Evolutionary conservation across 1,140 invertebrate genomes (phyloP), one percentile per base, ranked within the genome.

Genomic region (Euschistus heros): DNA sequence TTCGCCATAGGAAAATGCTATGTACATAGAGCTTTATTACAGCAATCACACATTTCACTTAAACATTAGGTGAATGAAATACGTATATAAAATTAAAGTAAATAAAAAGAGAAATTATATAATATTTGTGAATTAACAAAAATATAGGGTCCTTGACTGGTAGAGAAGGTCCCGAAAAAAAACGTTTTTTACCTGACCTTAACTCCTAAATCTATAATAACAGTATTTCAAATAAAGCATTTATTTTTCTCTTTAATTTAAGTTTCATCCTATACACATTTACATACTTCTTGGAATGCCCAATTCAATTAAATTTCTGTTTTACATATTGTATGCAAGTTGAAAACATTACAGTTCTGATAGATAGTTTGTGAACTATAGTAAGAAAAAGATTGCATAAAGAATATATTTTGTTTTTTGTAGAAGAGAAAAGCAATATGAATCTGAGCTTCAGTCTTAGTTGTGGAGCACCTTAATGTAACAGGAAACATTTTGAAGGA

Each of bases 361-460:
- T 37, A 37, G 8, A 37, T 37, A 37, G 33, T 37, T 30, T 37
- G 33, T 37, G 33, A 37, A 6, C 33, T 37, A 37, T 13, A 37
- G 33, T 37, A 37, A 37, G 33, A 37, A 37, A 37, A 37, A 37
- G 10, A 37, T 37, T 6, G 33, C 33, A 37, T 37, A 13, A 37
- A 37, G 33, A 37, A 37, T 37, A 37, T 4, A 37, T 6, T 37
- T 37, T 4, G 18, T 57, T 24, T 22, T 57, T 6, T 57, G 5
- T 17, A 26, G 54, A 57, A 26, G 24, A 57, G 54, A 26, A 57
- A 57, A 57, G 54, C 18, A 57, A 57, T 13, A 50, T 57, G 20
- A 26, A 24, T 57, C 24, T 57, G 54, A 57, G 54, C 54, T 26
- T 57, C 54, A 57, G 54, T 57, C 54, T 57, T 57, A 57, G 54